Evolutionary conservation across 2,113 vertebrate genomes (phyloP).

Genomic region (Pygoscelis adeliae): DNA sequence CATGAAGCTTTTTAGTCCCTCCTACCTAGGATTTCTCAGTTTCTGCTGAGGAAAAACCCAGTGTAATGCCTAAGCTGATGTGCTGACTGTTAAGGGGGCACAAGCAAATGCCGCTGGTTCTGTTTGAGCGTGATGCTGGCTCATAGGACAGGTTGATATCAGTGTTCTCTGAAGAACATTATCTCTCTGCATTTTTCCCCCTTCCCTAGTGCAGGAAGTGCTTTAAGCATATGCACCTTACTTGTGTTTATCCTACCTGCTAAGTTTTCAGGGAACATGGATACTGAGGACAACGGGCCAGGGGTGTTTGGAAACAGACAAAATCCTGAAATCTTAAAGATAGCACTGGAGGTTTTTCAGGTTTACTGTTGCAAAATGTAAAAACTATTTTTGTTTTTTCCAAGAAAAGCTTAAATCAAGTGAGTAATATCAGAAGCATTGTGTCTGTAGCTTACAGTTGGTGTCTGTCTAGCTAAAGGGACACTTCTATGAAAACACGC

Average conservation of each 20-base stretch:
- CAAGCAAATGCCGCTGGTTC: not conserved
- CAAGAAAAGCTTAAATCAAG: not conserved
- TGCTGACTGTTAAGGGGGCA: not conserved
- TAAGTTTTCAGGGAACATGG: not conserved
- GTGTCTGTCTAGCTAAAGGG: not conserved
- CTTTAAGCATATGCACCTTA: not conserved
- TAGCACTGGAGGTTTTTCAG: not conserved
- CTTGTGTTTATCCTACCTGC: no score
- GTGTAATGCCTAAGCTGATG: not conserved
- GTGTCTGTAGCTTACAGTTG: not conserved
- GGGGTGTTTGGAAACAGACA: no score
- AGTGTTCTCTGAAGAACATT: not conserved
- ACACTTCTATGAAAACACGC: not conserved
- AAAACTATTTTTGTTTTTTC: not conserved
- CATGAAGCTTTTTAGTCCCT: not conserved
- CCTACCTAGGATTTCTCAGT: not conserved
- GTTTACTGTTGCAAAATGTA: not conserved
- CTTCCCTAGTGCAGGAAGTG: not conserved
- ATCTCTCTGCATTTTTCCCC: not conserved
- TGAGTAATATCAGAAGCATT: not conserved
- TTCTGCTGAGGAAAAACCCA: not conserved
- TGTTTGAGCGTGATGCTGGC: not conserved
- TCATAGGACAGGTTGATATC: not conserved
- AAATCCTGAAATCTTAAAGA: not conserved
- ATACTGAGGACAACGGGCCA: rapidly evolving